Evolutionary conservation across 2,888 invertebrate genomes (phyloP).

Genomic region (Argynnis bischoffii): DNA sequence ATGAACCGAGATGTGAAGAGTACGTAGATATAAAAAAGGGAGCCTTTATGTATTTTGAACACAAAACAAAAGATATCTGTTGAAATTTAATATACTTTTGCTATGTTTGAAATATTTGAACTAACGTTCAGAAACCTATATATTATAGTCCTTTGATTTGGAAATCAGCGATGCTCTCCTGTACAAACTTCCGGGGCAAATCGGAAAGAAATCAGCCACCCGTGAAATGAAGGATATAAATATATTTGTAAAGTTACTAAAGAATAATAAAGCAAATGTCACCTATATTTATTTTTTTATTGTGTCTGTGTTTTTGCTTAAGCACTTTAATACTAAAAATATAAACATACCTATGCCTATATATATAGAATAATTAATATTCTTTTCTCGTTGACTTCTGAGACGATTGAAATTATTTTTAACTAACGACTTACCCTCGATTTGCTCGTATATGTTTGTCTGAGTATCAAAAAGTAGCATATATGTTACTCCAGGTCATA

Average conservation of each 20-base stretch:
- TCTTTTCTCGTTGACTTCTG: too few species aligned
- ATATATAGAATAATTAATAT: too few species aligned
- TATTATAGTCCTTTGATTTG: constrained; percentile 5
- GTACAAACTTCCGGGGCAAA: constrained; percentile 25
- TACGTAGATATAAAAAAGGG: too few species aligned
- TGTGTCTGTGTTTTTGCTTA: background rate
- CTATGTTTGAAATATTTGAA: background rate
- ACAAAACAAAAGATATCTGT: constrained; percentile 1
- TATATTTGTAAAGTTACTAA: constrained; percentile 20
- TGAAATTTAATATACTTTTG: background rate
- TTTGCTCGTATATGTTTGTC: too few species aligned
- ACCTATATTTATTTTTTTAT: constrained; percentile 2
- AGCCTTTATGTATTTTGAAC: background rate
- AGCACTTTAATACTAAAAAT: too few species aligned
- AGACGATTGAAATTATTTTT: too few species aligned
- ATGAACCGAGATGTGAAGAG: too few species aligned
- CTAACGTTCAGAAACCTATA: background rate
- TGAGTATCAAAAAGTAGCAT: too few species aligned
- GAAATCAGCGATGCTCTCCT: constrained; percentile 23
- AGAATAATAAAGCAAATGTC: constrained; percentile 12
- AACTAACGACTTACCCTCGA: too few species aligned
- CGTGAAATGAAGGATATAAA: constrained; percentile 28
- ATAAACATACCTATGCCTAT: too few species aligned
- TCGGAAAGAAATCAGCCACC: constrained; percentile 21
- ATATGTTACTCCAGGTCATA: too few species aligned